Evolutionary conservation across 1,140 invertebrate species (phyloP), one percentile per base, ranked within the genome.

Genomic region (Lordiphosa collinella): DNA sequence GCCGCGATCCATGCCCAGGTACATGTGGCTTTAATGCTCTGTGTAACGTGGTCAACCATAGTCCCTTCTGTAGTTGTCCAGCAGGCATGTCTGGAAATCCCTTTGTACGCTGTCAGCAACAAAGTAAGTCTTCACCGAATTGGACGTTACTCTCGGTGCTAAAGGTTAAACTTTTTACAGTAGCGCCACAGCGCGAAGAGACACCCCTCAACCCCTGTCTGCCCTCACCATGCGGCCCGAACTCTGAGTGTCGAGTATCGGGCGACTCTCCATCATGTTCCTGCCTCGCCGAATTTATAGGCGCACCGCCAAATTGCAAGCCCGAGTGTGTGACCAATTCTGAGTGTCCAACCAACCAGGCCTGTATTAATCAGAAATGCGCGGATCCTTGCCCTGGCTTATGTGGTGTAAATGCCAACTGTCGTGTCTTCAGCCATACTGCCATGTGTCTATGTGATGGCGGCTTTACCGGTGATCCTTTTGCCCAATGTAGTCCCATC

Each of bases 261-360:
- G 90, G 90, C 59, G 92, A 92, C 53, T 91, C 92, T 4, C 93
- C 93, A 31, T 92, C 93, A 18, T 96, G 95, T 74, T 92, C 91
- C 8, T 96, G 95, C 82, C 87, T 93, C 29, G 89, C 92, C 12
- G 92, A 94, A 68, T 95, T 95, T 79, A 90, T 93, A 46, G 95
- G 94, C 59, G 93, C 95, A 88, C 94, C 95, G 22, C 93, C 94
- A 89, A 92, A 93, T 50, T 95, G 95, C 75, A 90, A 94, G 71
- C 94, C 94, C 6, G 94, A 95, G 89, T 97, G 95, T 84, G 91
- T 93, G n/a, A 90, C 93, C 3, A 94, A 94, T 73, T 84, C 94
- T 18, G 95, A 95, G 22, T 97, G 95, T 90, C 94, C 94, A 29
- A 93, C 94, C 3, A 95, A 95, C 88, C 95, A 94, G 1, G 91